Evolutionary conservation across 1,140 invertebrate genomes (phyloP).

Genomic region (Copidosoma floridanum): DNA sequence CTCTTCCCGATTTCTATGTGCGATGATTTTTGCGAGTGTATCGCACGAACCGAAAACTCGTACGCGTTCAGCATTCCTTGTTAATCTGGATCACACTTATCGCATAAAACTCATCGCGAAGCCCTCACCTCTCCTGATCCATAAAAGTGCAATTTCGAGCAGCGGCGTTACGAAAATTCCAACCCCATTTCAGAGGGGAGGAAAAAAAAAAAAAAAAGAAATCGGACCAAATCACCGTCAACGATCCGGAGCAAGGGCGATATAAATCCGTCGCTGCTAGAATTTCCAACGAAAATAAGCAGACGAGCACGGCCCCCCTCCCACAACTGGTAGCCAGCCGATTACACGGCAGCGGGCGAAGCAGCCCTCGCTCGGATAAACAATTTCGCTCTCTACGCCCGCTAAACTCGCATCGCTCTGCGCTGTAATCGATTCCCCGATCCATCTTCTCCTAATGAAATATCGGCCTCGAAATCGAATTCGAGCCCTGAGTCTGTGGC

Average conservation of each 20-base stretch:
- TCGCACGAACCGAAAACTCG: too few relatives aligned
- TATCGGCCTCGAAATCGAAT: constrained; percentile 21
- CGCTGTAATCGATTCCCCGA: constrained; percentile 15
- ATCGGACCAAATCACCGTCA: neutral
- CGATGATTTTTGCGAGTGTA: too few relatives aligned
- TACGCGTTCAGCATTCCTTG: too few relatives aligned
- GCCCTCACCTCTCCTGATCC: too few relatives aligned
- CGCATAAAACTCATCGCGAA: too few relatives aligned
- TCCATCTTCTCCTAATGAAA: constrained; percentile 24
- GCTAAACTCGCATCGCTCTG: neutral
- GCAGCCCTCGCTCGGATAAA: constrained; percentile 9
- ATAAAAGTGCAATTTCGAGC: too few relatives aligned
- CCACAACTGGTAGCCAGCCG: neutral
- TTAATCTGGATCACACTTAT: too few relatives aligned
- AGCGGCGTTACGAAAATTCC: neutral
- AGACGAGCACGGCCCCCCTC: too few relatives aligned
- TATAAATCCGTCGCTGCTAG: constrained; percentile 12
- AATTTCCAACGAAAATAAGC: constrained; percentile 16
- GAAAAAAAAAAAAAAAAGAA: neutral
- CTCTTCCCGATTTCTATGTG: too few relatives aligned
- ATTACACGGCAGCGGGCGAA: constrained; percentile 2
- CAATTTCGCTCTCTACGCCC: constrained; percentile 7
- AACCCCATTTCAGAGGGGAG: neutral
- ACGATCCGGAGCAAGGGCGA: neutral
- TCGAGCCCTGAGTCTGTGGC: too few relatives aligned